Percentiles rank a stretch among this genome's conserved stretches.
phyloP scores from a whole-genome alignment of 2,113 vertebrate genomes.

The Pithys albifrons region DNA sequence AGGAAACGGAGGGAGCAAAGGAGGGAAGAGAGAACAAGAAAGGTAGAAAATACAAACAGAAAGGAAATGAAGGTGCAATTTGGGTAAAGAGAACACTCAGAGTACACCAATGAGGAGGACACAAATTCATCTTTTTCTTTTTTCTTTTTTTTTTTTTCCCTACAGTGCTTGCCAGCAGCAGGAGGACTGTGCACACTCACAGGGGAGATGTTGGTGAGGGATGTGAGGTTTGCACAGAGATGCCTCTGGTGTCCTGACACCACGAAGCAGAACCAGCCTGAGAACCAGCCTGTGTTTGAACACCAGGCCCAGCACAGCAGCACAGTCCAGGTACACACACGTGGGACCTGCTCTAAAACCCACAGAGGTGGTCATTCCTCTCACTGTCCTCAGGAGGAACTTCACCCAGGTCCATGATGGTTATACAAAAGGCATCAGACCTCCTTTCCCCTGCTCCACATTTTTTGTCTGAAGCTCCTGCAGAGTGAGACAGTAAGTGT shows the following conservation, averaged over 20 bases:
- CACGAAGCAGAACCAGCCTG: neutral
- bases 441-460: neutral
- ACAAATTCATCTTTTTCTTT: neutral
- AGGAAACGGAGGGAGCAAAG: neutral
- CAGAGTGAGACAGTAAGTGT: accelerated
- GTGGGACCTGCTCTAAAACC: neutral
- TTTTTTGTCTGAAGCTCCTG: neutral
- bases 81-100: neutral
- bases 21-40: too few species aligned
- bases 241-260: neutral
- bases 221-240: neutral
- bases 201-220: neutral
- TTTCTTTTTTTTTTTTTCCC: accelerated
- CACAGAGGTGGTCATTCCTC: neutral
- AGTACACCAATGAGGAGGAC: neutral
- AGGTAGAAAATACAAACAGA: neutral
- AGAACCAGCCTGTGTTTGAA: neutral
- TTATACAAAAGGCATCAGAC: neutral
- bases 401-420: neutral
- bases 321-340: neutral
- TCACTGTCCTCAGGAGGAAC: neutral
- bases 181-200: neutral
- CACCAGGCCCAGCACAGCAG: too few species aligned
- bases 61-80: neutral
- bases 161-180: neutral